Evolutionary conservation across 2,888 invertebrate genomes (phyloP).

Genomic region (Rhopalosiphum nymphaeae): DNA sequence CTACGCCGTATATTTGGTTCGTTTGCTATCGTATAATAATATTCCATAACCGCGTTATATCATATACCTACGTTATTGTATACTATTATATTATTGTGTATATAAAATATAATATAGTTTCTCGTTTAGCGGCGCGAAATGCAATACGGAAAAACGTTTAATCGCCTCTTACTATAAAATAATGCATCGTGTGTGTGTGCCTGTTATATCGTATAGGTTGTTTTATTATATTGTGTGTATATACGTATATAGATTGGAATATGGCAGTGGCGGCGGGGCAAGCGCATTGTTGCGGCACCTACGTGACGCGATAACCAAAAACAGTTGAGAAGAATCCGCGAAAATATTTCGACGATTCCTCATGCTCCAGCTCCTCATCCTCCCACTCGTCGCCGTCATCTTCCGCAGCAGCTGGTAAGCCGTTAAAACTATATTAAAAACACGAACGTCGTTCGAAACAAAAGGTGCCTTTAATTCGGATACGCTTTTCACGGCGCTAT

Average conservation of each 20-base stretch:
- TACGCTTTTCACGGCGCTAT: neutral
- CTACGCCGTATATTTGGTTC: neutral
- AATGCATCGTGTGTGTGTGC: neutral
- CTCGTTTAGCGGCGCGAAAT: neutral
- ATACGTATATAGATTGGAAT: neutral
- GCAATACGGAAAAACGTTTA: neutral
- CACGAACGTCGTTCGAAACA: slow-evolving; percentile 8
- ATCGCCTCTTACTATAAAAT: neutral
- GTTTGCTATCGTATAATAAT: neutral
- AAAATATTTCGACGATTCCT: slow-evolving; percentile 19
- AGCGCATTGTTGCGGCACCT: neutral
- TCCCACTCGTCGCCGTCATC: neutral
- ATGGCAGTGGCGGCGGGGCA: neutral
- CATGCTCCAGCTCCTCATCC: neutral
- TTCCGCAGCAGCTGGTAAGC: neutral
- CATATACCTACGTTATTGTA: neutral
- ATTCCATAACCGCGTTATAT: neutral
- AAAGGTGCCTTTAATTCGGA: slow-evolving; percentile 18
- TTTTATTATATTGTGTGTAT: slow-evolving; percentile 1
- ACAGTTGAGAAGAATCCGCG: slow-evolving; percentile 12
- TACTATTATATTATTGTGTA: neutral
- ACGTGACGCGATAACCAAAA: slow-evolving; percentile 47
- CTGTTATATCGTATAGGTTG: neutral
- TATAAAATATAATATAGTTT: neutral
- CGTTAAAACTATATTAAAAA: slow-evolving; percentile 47